A percentile compares a stretch with the other conserved stretches of the same genome.
Evolutionary conservation across 2,797 vertebrate genomes (phyloP).

Genomic region (Coccyzus lansbergi): DNA sequence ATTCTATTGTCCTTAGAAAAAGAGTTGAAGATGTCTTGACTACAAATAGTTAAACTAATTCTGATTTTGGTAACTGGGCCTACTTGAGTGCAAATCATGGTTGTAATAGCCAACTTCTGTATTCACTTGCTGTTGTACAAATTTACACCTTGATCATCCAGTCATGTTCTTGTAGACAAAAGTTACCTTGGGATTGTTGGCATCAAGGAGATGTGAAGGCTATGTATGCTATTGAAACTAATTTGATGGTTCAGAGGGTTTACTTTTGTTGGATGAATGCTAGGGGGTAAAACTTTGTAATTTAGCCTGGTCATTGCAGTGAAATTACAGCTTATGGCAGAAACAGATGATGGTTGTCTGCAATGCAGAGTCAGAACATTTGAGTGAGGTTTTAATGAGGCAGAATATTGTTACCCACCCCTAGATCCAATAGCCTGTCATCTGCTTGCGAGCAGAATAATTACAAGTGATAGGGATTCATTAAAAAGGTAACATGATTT

Average conservation of each 20-base stretch:
- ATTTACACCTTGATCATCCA: rapidly evolving
- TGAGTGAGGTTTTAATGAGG: constrained; percentile 39
- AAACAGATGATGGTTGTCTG: background rate
- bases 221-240: background rate
- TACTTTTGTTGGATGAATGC: background rate
- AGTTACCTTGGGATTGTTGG: background rate
- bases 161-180: background rate
- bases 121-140: rapidly evolving
- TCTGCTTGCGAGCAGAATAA: constrained; percentile 8
- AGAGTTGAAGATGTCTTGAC: background rate
- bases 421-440: background rate
- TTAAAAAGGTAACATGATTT: constrained; percentile 7
- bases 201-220: background rate
- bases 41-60: background rate
- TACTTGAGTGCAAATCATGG: background rate
- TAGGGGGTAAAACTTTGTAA: background rate
- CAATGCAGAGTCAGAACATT: background rate
- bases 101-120: background rate
- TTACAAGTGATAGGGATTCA: background rate
- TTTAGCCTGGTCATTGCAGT: background rate
- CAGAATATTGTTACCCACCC: background rate
- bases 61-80: background rate
- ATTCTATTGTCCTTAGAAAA: background rate
- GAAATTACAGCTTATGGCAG: background rate
- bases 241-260: background rate